Percentiles rank a stretch among this genome's conserved stretches.
These are phyloP conservation scores for Menidia beryllina DNA, from an alignment of 2,113 vertebrate species.

Conservation along the genomic window DNA sequence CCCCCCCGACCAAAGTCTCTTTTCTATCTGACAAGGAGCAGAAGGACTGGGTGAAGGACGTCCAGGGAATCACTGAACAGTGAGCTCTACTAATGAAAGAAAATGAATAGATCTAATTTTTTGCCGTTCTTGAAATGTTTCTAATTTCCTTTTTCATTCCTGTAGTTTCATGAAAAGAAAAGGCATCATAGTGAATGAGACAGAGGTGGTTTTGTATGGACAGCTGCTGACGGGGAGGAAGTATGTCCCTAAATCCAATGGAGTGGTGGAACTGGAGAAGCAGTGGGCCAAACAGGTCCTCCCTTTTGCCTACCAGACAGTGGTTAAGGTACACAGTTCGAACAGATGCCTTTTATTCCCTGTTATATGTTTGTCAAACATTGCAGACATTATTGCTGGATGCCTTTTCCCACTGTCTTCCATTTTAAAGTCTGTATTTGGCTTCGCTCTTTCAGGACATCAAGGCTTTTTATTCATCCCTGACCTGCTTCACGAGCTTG, in stretches of 20 bases:
- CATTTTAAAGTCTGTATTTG: not conserved
- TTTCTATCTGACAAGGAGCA: slow-evolving; percentile 90
- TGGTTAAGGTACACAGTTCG: slow-evolving; percentile 84
- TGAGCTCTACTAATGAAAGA: slow-evolving; percentile 70
- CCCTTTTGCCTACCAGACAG: slow-evolving; percentile 91
- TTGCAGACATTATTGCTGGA: not conserved
- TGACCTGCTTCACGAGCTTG: slow-evolving; percentile 88
- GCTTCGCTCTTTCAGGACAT: slow-evolving; percentile 85
- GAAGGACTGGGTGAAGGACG: slow-evolving; percentile 91
- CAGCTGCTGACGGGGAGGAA: slow-evolving; percentile 92
- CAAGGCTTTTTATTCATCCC: slow-evolving; percentile 88
- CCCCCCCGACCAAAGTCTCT: slow-evolving; percentile 87
- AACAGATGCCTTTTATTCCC: not conserved
- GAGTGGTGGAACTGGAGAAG: slow-evolving; percentile 92
- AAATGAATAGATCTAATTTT: not conserved
- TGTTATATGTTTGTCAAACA: not conserved
- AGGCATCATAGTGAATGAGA: slow-evolving; percentile 92
- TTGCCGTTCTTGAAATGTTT: accelerated
- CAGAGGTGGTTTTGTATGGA: slow-evolving; percentile 86
- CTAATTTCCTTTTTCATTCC: not conserved
- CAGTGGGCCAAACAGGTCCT: slow-evolving; percentile 96
- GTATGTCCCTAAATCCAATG: slow-evolving; percentile 89
- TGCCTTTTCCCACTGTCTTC: too few species aligned
- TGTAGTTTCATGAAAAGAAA: slow-evolving; percentile 90
- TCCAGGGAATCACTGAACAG: slow-evolving; percentile 93